Conservation (phyloP, 2,797 vertebrate species). For the Phataginus tricuspis region DNA sequence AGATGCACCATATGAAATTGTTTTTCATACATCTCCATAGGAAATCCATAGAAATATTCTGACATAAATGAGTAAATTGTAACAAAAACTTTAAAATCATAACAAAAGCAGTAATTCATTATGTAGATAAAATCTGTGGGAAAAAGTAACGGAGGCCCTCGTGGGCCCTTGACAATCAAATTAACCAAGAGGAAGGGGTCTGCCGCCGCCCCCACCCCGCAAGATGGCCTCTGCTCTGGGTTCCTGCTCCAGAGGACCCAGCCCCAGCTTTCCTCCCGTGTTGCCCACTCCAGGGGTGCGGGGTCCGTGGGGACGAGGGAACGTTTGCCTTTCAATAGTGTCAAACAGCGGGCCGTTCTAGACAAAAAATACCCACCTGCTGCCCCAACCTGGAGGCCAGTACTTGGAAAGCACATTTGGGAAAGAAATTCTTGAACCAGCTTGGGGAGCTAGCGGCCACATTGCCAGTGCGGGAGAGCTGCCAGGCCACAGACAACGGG, state of each 20-base stretch:
- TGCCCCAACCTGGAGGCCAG: background rate
- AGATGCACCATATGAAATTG: background rate
- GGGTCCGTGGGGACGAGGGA: background rate
- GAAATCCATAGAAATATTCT: background rate
- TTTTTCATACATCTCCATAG: background rate
- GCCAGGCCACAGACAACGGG: slow-evolving; percentile 61
- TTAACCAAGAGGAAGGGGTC: background rate
- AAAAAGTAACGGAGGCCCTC: background rate
- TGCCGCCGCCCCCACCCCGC: background rate
- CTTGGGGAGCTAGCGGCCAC: slow-evolving; percentile 45
- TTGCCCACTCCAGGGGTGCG: background rate
- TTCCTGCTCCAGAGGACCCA: fast-evolving
- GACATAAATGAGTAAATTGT: background rate
- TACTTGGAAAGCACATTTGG: slow-evolving; percentile 34
- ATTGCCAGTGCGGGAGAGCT: background rate
- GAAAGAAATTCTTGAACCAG: background rate
- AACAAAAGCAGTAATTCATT: background rate
- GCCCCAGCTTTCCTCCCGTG: background rate
- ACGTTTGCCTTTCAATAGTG: background rate
- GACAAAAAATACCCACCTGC: slow-evolving; percentile 17
- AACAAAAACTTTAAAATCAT: background rate
- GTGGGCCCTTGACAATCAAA: background rate
- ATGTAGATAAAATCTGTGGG: background rate
- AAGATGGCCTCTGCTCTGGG: background rate
- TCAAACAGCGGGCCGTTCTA: background rate